These are phyloP conservation scores for Poeciliopsis gracilis DNA, from an alignment of 2,797 vertebrate species.

Conservation along the genomic window DNA sequence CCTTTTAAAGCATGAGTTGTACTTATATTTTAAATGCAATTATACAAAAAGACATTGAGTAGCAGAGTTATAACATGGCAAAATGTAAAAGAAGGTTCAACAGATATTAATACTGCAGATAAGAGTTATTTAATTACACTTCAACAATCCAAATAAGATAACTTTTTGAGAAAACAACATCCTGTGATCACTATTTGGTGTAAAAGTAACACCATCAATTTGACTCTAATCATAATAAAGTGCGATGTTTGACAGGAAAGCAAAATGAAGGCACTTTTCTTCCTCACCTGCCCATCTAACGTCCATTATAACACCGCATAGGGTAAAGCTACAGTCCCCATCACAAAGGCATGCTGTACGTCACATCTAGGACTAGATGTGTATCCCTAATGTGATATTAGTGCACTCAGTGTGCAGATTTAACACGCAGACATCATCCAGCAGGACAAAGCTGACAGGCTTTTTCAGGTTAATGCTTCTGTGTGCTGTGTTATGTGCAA, in stretches of 20 bases:
- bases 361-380: slow-evolving; percentile 54
- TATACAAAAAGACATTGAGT: too few species aligned
- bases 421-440: slow-evolving; percentile 64
- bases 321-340: slow-evolving; percentile 14
- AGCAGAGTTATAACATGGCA: not conserved
- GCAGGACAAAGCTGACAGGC: slow-evolving; percentile 35
- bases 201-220: slow-evolving; percentile 7
- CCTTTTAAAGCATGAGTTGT: too few species aligned
- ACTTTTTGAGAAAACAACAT: not conserved
- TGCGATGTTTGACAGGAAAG: slow-evolving; percentile 7
- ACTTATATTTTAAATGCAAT: too few species aligned
- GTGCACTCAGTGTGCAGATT: slow-evolving; percentile 51
- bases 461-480: slow-evolving; percentile 64
- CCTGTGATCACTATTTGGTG: not conserved
- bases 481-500: slow-evolving; percentile 56
- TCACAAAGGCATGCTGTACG: slow-evolving; percentile 32
- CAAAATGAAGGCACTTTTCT: slow-evolving; percentile 14
- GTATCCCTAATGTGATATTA: slow-evolving; percentile 66
- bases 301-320: slow-evolving; percentile 7
- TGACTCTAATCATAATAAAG: slow-evolving; percentile 3
- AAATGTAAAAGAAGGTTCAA: not conserved
- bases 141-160: not conserved
- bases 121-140: not conserved
- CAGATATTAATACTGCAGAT: not conserved
- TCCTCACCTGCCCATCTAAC: slow-evolving; percentile 31